These are phyloP conservation scores for Monoplex corrugatus DNA, from an alignment of 2,888 invertebrate species.

Conservation along the genomic window DNA sequence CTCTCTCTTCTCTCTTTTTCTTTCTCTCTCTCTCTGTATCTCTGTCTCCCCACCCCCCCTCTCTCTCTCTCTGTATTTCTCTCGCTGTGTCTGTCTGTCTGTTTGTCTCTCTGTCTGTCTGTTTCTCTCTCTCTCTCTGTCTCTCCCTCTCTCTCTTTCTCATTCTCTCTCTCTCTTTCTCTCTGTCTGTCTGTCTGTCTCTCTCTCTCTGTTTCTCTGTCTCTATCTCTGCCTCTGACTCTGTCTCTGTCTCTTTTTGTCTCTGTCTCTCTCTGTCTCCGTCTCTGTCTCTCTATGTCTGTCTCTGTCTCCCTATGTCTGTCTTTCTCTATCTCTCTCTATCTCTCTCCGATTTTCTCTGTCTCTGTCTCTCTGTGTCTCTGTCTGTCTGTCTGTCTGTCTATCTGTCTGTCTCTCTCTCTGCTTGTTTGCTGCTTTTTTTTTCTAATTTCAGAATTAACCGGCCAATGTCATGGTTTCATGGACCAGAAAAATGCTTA, in stretches of 20 bases:
- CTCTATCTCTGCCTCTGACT: background rate
- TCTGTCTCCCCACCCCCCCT: too few species aligned
- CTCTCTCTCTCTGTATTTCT: too few species aligned
- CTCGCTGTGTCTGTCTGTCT: too few species aligned
- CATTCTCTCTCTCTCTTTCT: too few species aligned
- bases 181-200: background rate
- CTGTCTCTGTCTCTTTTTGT: slow-evolving; percentile 7
- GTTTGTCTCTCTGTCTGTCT: too few species aligned
- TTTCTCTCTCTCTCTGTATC: too few species aligned
- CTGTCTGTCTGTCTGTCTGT: background rate
- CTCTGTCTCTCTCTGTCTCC: background rate
- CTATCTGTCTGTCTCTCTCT: slow-evolving; percentile 16
- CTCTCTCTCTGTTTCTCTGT: background rate
- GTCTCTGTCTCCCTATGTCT: background rate
- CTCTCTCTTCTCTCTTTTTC: too few species aligned
- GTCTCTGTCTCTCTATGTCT: background rate
- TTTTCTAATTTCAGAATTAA: too few species aligned
- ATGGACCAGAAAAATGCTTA: too few species aligned
- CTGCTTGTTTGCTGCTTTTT: background rate
- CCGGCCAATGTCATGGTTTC: too few species aligned
- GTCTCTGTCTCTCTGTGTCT: background rate
- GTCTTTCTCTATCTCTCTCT: background rate
- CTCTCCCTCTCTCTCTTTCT: too few species aligned
- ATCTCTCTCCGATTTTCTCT: background rate
- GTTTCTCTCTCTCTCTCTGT: too few species aligned